Evolutionary conservation across 1,140 invertebrate genomes (phyloP), one percentile per base, ranked within the genome.

Genomic region (Telenomus remus): DNA sequence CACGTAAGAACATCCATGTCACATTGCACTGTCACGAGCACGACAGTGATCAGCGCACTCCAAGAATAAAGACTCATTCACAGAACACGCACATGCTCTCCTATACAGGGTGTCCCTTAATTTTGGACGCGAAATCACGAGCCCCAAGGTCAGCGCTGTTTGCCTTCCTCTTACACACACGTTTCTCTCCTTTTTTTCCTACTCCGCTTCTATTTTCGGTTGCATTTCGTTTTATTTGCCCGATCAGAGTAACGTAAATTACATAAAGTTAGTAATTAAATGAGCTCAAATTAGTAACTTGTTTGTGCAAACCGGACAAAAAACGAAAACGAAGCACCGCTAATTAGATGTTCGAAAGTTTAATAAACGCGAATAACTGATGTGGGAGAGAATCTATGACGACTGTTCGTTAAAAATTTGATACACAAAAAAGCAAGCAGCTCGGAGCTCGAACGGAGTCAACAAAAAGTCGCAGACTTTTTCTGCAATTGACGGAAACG

Each of bases 61-160:
- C 15, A 59, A 72, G 69, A 72, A 72, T 64, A 72, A 72, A 72
- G 69, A 72, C 69, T 59, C 69, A 72, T 64, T 72, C 59, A 72
- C 59, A 48, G 47, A n/a, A 46, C 56, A 63, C 59, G 63, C 47
- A 53, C 68, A 63, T 47, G 57, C 57, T 43, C 39, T 43, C 13
- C n/a, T 64, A 63, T 64, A 71, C 54, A 71, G 59, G 68, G 53
- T 63, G 68, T 57, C 59, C 59, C 42, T 44, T 57, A 63, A 63
- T 57, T 71, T 57, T 39, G 9, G 8, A 55, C 50, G 19, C 33
- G 1, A 19, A 57, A 48, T 43, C 49, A 47, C 19, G 27, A 42
- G 19, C 33, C 53, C 39, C 66, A 70, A 70, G 66, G 66, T 61
- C 66, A 54, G n/a, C 12, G 7, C 49, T 70, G 56, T 70, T 70